Evolutionary conservation across 2,797 vertebrate species (phyloP).

Genomic region (Mustela erminea): DNA sequence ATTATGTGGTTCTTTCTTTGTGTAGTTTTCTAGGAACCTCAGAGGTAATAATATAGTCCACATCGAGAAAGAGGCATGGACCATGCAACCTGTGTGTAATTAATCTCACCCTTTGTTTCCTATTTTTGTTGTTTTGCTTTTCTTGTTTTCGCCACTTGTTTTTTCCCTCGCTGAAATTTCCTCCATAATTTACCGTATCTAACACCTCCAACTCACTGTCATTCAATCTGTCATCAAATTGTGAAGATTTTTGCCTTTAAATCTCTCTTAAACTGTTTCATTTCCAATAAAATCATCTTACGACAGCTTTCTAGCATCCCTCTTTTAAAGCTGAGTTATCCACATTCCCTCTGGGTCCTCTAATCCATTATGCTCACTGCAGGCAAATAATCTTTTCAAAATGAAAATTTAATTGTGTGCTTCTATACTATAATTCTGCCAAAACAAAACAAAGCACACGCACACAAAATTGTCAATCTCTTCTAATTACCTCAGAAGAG

Average conservation of each 20-base stretch:
- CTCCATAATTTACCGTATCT: neutral
- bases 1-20: neutral
- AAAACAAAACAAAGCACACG: slow-evolving; percentile 23
- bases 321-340: neutral
- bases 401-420: neutral
- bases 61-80: neutral
- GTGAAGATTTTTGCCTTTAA: slow-evolving; percentile 28
- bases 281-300: slow-evolving; percentile 1
- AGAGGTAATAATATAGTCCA: neutral
- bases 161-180: neutral
- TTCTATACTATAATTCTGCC: neutral
- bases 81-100: neutral
- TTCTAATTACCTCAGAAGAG: neutral
- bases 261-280: neutral
- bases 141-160: neutral
- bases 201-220: neutral
- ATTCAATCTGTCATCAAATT: neutral
- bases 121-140: neutral
- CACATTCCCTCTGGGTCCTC: neutral
- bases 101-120: neutral
- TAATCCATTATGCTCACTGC: neutral
- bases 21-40: neutral
- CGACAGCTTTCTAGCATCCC: neutral
- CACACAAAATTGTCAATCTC: neutral
- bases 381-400: slow-evolving; percentile 34